phyloP scores from a whole-genome alignment of 1,140 invertebrate genomes.

The Heliconius hewitsoni region DNA sequence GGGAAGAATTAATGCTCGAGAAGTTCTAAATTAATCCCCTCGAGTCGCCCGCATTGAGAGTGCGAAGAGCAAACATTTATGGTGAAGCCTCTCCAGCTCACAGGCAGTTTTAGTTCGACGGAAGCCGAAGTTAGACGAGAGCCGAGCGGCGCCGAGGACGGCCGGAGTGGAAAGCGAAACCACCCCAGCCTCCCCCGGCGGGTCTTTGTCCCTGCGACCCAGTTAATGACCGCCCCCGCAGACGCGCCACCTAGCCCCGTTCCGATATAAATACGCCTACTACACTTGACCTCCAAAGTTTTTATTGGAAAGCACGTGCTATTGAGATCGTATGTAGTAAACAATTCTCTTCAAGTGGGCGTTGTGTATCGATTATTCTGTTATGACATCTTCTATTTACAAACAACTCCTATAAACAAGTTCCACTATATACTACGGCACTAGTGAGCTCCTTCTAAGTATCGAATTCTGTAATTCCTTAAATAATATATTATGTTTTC shows the following conservation, averaged over 20 bases:
- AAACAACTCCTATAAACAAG: constrained; percentile 31
- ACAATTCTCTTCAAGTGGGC: constrained; percentile 49
- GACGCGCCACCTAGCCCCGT: constrained; percentile 74
- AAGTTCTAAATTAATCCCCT: constrained; percentile 77
- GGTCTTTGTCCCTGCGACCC: constrained; percentile 79
- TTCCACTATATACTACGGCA: constrained; percentile 65
- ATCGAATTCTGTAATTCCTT: neutral
- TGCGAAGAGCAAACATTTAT: constrained; percentile 69
- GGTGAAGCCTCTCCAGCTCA: constrained; percentile 45
- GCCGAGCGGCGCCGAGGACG: constrained; percentile 32
- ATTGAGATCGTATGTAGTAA: constrained; percentile 69
- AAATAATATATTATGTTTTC: neutral
- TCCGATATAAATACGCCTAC: constrained; percentile 80
- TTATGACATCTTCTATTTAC: constrained; percentile 49
- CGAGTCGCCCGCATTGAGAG: constrained; percentile 61
- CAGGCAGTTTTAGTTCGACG: constrained; percentile 47
- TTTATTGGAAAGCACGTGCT: constrained; percentile 79
- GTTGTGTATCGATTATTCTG: constrained; percentile 38
- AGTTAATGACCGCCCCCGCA: constrained; percentile 80
- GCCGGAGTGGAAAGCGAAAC: constrained; percentile 68
- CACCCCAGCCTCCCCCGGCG: constrained; percentile 50
- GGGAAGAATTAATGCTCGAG: constrained; percentile 62
- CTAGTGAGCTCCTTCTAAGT: constrained; percentile 65
- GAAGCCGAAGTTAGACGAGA: constrained; percentile 51
- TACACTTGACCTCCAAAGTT: constrained; percentile 81